These are phyloP conservation scores for Gallinago nigripennis DNA, from an alignment of 2,797 vertebrate species.

Conservation along the genomic window DNA sequence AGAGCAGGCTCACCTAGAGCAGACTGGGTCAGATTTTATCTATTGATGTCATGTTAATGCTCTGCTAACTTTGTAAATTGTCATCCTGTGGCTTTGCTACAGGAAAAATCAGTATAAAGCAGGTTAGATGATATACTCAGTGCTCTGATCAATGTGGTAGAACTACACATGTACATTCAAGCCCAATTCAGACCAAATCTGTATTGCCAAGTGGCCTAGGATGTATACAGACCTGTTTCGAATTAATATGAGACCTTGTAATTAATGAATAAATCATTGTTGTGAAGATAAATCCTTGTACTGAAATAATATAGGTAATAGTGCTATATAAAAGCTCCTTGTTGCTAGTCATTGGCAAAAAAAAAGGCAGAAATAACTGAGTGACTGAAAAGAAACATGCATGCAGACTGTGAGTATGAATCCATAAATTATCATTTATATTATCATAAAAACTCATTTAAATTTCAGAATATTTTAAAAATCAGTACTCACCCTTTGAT, in stretches of 20 bases:
- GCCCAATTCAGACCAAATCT: background rate
- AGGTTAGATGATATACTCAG: background rate
- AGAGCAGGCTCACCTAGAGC: no score
- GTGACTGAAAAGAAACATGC: background rate
- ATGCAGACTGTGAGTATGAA: conserved; percentile 6
- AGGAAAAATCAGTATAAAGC: background rate
- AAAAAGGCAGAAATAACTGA: background rate
- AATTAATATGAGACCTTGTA: background rate
- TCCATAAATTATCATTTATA: conserved; percentile 58
- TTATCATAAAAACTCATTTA: conserved; percentile 60
- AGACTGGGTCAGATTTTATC: background rate
- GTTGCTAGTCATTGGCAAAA: background rate
- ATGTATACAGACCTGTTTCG: background rate
- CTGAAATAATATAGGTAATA: background rate
- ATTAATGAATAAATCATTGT: background rate
- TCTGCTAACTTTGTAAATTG: background rate
- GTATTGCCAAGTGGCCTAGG: background rate
- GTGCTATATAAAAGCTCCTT: background rate
- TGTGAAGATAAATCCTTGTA: background rate
- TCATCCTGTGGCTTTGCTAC: background rate
- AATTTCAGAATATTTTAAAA: conserved; percentile 55
- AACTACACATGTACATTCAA: background rate
- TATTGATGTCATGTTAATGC: background rate
- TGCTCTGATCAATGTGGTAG: background rate
- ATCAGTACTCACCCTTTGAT: conserved; percentile 33